Evolutionary conservation across 2,113 vertebrate species (phyloP), one percentile per base, ranked within the genome.

Genomic region (Ia io): DNA sequence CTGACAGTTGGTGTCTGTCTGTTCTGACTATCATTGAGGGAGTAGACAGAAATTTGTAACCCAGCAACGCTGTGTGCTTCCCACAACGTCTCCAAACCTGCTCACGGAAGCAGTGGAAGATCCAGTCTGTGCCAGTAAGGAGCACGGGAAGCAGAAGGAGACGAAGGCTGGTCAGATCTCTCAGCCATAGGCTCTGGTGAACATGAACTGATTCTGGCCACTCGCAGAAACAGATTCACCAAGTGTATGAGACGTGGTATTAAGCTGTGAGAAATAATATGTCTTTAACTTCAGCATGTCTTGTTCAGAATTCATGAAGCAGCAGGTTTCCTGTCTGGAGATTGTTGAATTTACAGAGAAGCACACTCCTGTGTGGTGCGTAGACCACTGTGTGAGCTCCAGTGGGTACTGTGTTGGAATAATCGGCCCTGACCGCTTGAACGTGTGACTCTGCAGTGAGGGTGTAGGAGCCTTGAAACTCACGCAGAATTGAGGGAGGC

Each of bases 11-110:
- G 37, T n/a, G 59, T 96, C 78, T 88, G 83, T 67, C 74, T 69
- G 35, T 13, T 53, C 28, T 74, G 44, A 67, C 84, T 97, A 4
- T 84, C 79, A 82, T 94, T 70, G 76, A 88, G 91, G 93, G 97
- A 88, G 88, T n/a, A 40, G 88, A 88, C 93, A 94, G 97, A 86
- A 94, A 96, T 97, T 82, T 95, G 93, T 92, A 95, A 22, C 94
- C 85, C 77, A 95, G 94, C 95, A 97, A 88, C 95, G 73, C 95
- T 93, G 91, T 76, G 82, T 91, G 65, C 89, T 92, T 89, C 94
- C 89, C 90, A 70, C 93, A 14, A 0, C 63, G 88, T 94, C 96
- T 32, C 96, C 93, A 20, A 93, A 90, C 96, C 95, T 95, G 95
- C 87, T 87, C 94, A 44, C 2, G 23, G 90, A 94, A 93, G 84